Base-by-base conservation (phyloP, 2,113 vertebrate genomes). In the Columbina picui region DNA sequence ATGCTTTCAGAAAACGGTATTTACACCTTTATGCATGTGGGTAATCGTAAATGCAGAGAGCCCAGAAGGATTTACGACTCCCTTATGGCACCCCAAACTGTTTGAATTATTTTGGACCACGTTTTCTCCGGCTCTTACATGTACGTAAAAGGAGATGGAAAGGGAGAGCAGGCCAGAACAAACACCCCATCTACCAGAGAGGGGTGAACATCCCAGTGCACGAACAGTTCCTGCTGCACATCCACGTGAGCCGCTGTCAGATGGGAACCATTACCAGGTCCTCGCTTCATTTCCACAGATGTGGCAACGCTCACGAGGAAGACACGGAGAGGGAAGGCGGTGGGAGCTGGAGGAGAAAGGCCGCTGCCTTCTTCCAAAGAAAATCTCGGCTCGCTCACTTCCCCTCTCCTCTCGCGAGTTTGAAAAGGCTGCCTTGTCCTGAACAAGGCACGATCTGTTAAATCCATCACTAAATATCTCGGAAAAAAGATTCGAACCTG, bases 31-130 rank as follows among this genome's bases (percentile, higher is more conserved):
- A 45, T 1, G 0, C n/a, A 14, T 1, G 20, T 6, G 26, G 41
- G 12, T 9, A 49, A 30, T 0, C 6, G 27, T 2, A 2, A 68
- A 32, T 1, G 7, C 15, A 22, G 0, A 0, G 14, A 56, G n/a
- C 10, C 20, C 19, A 65, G 61, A 45, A 70, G 65, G 63, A 87
- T 23, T 36, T 64, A n/a, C 2, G 43, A 53, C 49, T 82, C 19
- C 1, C 53, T 64, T 39, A 79, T 2, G 1, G 74, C 30, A 59
- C 65, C 73, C n/a, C 16, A 4, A 59, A 38, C 13, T 3, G 26
- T 3, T 20, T 9, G 26, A 49, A 79, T 64, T 82, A 10, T 20
- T 82, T 25, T 34, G 49, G 65, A 64, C 0, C 0, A 1, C 3
- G 1, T 26, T 84, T 73, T 39, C 77, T 39, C 30, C 4, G 0